Percentiles rank a stretch among this genome's conserved stretches.
These are phyloP conservation scores for Chrysomela aeneicollis DNA, from an alignment of 2,888 invertebrate genomes.

Conservation along the genomic window DNA sequence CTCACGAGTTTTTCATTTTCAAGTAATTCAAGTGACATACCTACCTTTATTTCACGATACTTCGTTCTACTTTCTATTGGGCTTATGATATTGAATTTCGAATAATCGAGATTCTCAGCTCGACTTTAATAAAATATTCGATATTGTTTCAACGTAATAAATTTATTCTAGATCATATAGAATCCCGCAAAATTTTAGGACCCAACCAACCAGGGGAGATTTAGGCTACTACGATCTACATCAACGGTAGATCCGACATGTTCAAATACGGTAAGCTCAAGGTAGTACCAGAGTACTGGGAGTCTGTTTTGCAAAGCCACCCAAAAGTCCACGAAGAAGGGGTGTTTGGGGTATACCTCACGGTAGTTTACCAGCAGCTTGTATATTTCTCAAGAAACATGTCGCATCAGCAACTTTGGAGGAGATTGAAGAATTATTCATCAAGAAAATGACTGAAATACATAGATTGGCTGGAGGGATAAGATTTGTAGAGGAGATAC, in stretches of 20 bases:
- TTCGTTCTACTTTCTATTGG: too few species aligned
- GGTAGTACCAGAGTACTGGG: too few species aligned
- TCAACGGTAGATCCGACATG: constrained; percentile 50
- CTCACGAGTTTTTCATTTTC: too few species aligned
- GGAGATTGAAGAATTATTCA: constrained; percentile 46
- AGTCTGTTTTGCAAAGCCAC: too few species aligned
- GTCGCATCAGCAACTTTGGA: constrained; percentile 6
- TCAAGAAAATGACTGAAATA: constrained; percentile 44
- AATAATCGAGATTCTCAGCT: too few species aligned
- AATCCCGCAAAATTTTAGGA: constrained; percentile 59
- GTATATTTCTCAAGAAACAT: constrained; percentile 19
- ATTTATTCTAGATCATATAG: constrained; percentile 59
- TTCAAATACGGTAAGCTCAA: too few species aligned
- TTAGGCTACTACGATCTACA: constrained; percentile 52
- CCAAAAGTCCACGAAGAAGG: constrained; percentile 47
- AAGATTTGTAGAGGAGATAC: constrained; percentile 44
- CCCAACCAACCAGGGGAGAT: constrained; percentile 63
- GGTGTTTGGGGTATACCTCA: constrained; percentile 49
- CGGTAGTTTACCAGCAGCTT: constrained; percentile 40
- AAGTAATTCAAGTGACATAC: too few species aligned
- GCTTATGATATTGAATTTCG: too few species aligned
- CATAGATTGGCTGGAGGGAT: constrained; percentile 49
- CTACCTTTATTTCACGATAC: too few species aligned
- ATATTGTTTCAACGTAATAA: too few species aligned
- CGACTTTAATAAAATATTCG: too few species aligned